Base-by-base conservation (phyloP, 2,888 invertebrate species). In the Thymelicus sylvestris region DNA sequence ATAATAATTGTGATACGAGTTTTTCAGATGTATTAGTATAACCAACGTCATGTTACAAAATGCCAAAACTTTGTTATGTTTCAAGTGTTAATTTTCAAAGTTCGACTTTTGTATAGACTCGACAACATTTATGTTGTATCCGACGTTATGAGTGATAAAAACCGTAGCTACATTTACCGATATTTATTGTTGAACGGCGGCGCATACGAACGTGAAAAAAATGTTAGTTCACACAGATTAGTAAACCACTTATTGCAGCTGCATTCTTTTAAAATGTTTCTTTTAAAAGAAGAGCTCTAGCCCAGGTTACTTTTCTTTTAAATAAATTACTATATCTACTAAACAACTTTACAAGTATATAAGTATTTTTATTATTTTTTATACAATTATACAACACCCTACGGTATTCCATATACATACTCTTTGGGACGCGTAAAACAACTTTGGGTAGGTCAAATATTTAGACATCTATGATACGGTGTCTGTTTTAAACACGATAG, bases 341-440 rank as follows among this genome's bases (percentile, higher is more conserved):
- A 90, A 90, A 89, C 87, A 88, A 90, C 89, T 92, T 89, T 91
- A 93, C 91, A 92, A 79, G 87, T 91, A 90, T 88, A 91, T 90
- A 91, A 86, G 87, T 90, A 87, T 90, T 89, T 90, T 88, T 88
- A 88, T 88, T 87, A 85, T 85, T 84, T 88, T 83, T 90, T 92
- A 88, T 90, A 93, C 90, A 93, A 92, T 92, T 91, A 91, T 93
- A 93, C 92, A 93, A 90, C 89, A 87, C 85, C 86, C 78, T 87
- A 83, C 80, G 59, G 86, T 85, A 86, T 85, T 87, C 85, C 84
- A 88, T 91, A 87, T 88, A 88, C 88, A 89, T 92, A 92, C 83
- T 93, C 93, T 93, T 93, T 93, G 93, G 93, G 89, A 88, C 86
- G 86, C 87, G 81, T 88, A 85, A 87, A 88, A 88, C 84, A 90